Evolutionary conservation across 1,140 invertebrate genomes (phyloP), one percentile per base, ranked within the genome.

Genomic region (Asobara japonica): DNA sequence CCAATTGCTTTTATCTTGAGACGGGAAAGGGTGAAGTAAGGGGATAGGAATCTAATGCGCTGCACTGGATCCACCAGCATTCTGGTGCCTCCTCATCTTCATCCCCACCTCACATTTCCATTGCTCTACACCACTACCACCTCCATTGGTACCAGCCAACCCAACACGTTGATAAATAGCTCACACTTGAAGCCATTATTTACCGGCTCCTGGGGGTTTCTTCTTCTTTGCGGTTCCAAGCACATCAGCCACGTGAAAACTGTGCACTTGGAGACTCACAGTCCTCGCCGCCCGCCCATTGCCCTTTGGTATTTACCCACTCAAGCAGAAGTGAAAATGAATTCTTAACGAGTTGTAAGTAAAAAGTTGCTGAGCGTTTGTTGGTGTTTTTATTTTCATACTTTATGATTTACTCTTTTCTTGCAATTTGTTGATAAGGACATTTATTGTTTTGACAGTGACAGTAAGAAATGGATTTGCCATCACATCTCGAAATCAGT

Each of bases 111-210:
- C 4, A 41, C 22, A 13, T 30, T 56, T 69, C 13, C 16, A 30
- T 33, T 18, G 30, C 31, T 7, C 56, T 16, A 16, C 13, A 11
- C 18, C 36, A 13, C 31, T 30, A 6, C 51, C 48, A 8, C 51
- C 27, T 56, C 16, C 41, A 45, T 45, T 45, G 41, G 41, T 45
- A 29, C 65, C 45, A 45, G 11, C 33, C 11, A 60, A n/a, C 65
- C 41, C 45, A 62, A 45, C 30, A 30, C 70, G 16, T 27, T 72
- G 70, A 72, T 65, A 72, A 72, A 72, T 72, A 72, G 70, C 61
- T 61, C 36, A 38, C 33, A 71, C 27, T 65, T 20, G 20, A 27
- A 61, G 70, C 41, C 27, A 72, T 72, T 69, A 69, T 69, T 69
- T 69, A 69, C 66, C 18, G 25, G 65, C 33, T 65, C 51, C 51